These are phyloP conservation scores for Anabacerthia variegaticeps DNA, from an alignment of 2,797 vertebrate genomes.

Conservation along the genomic window DNA sequence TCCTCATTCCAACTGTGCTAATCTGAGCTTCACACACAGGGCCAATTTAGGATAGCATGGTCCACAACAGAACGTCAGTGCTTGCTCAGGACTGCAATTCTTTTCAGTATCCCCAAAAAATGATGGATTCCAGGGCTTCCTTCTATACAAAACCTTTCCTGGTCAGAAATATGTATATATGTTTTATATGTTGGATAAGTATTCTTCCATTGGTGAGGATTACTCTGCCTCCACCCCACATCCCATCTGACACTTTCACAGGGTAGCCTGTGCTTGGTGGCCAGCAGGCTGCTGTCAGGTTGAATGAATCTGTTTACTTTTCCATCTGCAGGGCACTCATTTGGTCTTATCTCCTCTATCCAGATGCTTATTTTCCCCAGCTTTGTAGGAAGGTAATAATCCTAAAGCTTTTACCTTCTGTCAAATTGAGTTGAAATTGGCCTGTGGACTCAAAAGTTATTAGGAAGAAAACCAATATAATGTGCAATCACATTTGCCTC, in stretches of 20 bases:
- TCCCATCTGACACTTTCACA: neutral
- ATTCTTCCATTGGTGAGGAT: neutral
- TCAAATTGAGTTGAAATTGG: constrained; percentile 42
- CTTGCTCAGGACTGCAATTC: neutral
- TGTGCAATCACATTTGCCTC: neutral
- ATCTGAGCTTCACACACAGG: neutral
- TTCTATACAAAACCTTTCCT: neutral
- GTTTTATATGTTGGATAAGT: neutral
- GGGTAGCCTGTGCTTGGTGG: neutral
- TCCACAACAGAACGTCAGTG: neutral
- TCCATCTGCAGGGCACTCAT: neutral
- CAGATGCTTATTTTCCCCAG: constrained; percentile 29
- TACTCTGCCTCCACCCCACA: fast-evolving
- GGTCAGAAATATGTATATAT: neutral
- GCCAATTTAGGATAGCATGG: neutral
- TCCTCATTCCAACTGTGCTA: neutral
- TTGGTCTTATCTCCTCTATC: constrained; percentile 47
- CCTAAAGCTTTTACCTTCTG: constrained; percentile 49
- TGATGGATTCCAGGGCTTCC: neutral
- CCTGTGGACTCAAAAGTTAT: constrained; percentile 28
- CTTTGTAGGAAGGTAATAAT: constrained; percentile 48
- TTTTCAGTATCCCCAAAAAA: neutral
- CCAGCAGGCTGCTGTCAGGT: neutral
- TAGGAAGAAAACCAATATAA: constrained; percentile 32
- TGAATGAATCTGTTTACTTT: constrained; percentile 5